These are phyloP conservation scores for Thamnophis elegans DNA, from an alignment of 2,797 vertebrate genomes.

Conservation along the genomic window DNA sequence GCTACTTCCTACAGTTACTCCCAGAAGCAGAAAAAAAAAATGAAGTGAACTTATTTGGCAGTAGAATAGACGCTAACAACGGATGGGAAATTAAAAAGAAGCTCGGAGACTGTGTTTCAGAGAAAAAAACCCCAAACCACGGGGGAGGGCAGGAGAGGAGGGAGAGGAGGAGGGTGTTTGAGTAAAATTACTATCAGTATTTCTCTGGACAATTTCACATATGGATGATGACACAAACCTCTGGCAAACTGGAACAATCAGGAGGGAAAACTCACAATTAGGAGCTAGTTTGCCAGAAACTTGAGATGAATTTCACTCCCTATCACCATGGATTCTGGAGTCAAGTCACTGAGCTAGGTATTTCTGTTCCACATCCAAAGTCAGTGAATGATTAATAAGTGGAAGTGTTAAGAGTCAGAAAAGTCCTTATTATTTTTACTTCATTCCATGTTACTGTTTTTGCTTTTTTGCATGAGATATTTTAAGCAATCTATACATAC, in stretches of 20 bases:
- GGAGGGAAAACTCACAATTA: background rate
- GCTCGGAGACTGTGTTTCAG: background rate
- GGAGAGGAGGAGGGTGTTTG: background rate
- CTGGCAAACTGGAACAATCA: background rate
- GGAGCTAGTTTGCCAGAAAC: background rate
- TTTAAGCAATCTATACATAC: background rate
- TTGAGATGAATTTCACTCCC: background rate
- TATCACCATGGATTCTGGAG: background rate
- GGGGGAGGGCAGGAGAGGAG: too few relatives aligned
- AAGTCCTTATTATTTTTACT: background rate
- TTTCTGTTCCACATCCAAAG: background rate
- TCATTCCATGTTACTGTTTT: background rate
- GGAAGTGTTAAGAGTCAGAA: background rate
- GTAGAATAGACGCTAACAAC: background rate
- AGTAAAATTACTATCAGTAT: background rate
- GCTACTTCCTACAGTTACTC: conserved; percentile 79
- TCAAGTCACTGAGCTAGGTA: background rate
- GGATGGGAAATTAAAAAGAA: background rate
- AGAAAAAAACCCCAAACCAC: background rate
- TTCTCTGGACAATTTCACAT: background rate
- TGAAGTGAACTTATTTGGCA: background rate
- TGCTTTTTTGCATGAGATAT: background rate
- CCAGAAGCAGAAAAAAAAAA: conserved; percentile 70
- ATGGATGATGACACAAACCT: background rate
- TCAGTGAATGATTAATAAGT: conserved; percentile 13